phyloP scores from a whole-genome alignment of 2,888 invertebrate genomes.

The Esperia sulphurella region DNA sequence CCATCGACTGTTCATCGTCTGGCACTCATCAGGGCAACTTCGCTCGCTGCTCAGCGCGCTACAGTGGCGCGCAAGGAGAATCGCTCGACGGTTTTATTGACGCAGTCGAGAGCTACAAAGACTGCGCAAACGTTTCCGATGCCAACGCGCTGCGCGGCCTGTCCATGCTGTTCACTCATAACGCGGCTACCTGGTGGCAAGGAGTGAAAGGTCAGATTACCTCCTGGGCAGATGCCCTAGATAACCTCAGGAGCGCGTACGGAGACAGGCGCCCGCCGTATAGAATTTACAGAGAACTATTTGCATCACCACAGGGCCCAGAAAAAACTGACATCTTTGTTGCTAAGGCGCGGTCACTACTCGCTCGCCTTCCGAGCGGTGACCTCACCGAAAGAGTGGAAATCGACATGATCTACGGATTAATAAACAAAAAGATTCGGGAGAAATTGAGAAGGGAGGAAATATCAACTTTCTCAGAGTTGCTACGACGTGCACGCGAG shows the following conservation, averaged over 20 bases:
- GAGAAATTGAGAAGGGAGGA: no score
- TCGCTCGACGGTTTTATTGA: constrained; percentile 11
- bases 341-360: no score
- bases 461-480: neutral
- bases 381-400: neutral
- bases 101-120: constrained; percentile 9
- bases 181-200: constrained; percentile 4
- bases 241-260: no score
- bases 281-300: no score
- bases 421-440: neutral
- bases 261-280: constrained; percentile 1
- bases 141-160: constrained; percentile 7
- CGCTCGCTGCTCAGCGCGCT: constrained; percentile 8
- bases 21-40: no score
- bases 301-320: no score
- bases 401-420: no score
- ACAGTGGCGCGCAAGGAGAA: constrained; percentile 2
- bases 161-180: constrained; percentile 3
- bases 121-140: constrained; percentile 8
- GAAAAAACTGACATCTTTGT: no score
- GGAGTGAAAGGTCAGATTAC: neutral
- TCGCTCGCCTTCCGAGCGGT: neutral
- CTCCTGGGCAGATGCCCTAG: neutral
- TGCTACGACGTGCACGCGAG: neutral
- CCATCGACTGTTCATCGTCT: no score